Conservation (phyloP, 2,888 invertebrate species). For the Sarcophaga caerulescens region DNA sequence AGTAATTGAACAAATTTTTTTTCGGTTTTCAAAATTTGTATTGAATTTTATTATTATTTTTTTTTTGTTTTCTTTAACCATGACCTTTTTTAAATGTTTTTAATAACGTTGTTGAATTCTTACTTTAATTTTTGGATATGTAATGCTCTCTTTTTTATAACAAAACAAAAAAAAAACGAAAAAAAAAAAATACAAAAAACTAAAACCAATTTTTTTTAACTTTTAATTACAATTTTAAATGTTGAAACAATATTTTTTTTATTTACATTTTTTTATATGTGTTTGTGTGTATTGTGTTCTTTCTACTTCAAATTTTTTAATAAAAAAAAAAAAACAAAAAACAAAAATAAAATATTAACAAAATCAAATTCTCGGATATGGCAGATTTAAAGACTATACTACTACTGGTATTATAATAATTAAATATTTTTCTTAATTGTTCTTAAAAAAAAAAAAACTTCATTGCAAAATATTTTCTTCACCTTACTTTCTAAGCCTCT, state of each 20-base stretch:
- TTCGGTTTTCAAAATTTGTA: neutral
- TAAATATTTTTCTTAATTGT: conserved; percentile 28
- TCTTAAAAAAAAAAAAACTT: conserved; percentile 31
- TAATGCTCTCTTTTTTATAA: conserved; percentile 48
- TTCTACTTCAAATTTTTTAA: conserved; percentile 51
- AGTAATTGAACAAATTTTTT: too few species aligned
- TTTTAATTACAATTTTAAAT: conserved; percentile 13
- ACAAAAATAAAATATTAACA: conserved; percentile 22
- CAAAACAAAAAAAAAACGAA: neutral
- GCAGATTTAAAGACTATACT: conserved; percentile 69
- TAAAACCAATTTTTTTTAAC: too few species aligned
- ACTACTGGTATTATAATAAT: conserved; percentile 62
- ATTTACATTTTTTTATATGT: conserved; percentile 51
- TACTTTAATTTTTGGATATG: conserved; percentile 31
- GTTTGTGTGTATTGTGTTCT: conserved; percentile 64
- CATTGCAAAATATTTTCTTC: conserved; percentile 40
- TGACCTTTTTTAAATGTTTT: conserved; percentile 24
- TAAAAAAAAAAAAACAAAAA: conserved; percentile 20
- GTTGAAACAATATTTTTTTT: conserved; percentile 53
- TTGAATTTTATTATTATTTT: neutral
- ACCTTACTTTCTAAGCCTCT: neutral
- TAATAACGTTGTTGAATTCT: conserved; percentile 30
- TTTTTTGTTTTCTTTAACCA: neutral
- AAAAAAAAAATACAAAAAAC: conserved; percentile 12
- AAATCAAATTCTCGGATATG: conserved; percentile 63